phyloP scores from a whole-genome alignment of 2,888 invertebrate species.

The Leptothorax acervorum region DNA sequence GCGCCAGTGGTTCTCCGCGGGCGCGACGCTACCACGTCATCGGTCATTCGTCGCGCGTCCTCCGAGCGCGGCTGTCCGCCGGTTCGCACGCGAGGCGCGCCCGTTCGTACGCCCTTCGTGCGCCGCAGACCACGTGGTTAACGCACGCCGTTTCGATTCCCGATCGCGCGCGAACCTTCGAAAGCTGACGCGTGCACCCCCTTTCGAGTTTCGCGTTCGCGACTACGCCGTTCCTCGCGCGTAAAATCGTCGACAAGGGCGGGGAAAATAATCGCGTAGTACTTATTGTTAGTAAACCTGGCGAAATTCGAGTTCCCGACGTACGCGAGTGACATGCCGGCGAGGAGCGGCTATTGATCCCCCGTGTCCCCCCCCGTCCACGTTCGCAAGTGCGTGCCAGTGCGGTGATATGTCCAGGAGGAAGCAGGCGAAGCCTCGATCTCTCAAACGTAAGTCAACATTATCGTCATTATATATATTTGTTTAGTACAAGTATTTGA shows the following conservation, averaged over 20 bases:
- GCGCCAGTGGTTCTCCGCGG: conserved; percentile 71
- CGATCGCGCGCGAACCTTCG: conserved; percentile 28
- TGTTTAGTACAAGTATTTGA: not conserved
- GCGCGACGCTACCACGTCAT: conserved; percentile 70
- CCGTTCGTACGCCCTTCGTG: conserved; percentile 21
- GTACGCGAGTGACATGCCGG: conserved; percentile 45
- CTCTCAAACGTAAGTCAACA: conserved; percentile 85
- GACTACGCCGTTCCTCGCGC: conserved; percentile 57
- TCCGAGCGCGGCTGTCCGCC: conserved; percentile 75
- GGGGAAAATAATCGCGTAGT: no score
- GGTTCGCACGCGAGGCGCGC: conserved; percentile 64
- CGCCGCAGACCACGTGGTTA: conserved; percentile 48
- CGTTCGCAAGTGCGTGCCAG: conserved; percentile 51
- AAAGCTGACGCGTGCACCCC: not conserved
- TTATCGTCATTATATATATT: not conserved
- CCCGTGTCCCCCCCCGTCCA: conserved; percentile 21
- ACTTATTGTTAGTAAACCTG: no score
- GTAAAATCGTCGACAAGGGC: not conserved
- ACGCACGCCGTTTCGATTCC: conserved; percentile 13
- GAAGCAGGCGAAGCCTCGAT: conserved; percentile 86
- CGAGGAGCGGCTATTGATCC: conserved; percentile 43
- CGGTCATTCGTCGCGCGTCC: conserved; percentile 83
- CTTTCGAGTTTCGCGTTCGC: not conserved
- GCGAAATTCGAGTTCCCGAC: conserved; percentile 18
- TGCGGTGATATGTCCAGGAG: conserved; percentile 85